Conservation (phyloP, 1,140 invertebrate genomes). For the Drosophila sucinea region DNA sequence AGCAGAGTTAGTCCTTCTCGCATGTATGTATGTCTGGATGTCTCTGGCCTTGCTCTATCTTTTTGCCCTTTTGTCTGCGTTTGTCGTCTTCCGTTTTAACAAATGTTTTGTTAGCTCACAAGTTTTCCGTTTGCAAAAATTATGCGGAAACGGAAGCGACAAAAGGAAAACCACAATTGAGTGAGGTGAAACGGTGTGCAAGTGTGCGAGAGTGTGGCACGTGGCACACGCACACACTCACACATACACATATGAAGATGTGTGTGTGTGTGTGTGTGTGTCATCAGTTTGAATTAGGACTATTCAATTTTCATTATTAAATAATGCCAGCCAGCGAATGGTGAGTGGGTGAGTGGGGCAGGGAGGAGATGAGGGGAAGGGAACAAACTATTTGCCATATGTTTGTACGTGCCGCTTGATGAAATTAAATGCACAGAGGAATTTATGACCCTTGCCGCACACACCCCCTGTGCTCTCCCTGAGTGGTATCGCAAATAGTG, state of each 20-base stretch:
- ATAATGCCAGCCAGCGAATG: constrained; percentile 52
- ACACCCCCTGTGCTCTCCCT: neutral
- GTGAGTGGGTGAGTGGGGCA: neutral
- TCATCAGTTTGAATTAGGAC: constrained; percentile 68
- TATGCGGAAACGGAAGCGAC: constrained; percentile 80
- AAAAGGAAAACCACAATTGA: constrained; percentile 79
- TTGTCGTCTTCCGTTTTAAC: constrained; percentile 77
- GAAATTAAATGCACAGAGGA: constrained; percentile 64
- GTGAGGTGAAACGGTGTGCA: constrained; percentile 33
- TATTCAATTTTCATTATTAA: constrained; percentile 82
- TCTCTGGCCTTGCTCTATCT: constrained; percentile 21
- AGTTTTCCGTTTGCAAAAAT: constrained; percentile 75
- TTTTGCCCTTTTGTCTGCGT: constrained; percentile 54
- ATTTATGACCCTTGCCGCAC: constrained; percentile 34
- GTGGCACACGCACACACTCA: constrained; percentile 35
- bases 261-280: constrained; percentile 27
- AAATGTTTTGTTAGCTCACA: constrained; percentile 76
- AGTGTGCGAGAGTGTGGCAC: constrained; percentile 51
- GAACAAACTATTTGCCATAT: constrained; percentile 27
- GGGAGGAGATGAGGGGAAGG: neutral
- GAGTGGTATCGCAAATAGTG: constrained; percentile 57
- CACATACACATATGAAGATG: constrained; percentile 13
- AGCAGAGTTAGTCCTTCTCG: constrained; percentile 51
- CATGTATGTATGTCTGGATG: constrained; percentile 1
- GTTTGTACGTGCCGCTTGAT: constrained; percentile 57